Percentiles rank a stretch among this genome's conserved stretches.
These are phyloP conservation scores for Mustela nigripes DNA, from an alignment of 2,113 vertebrate genomes.

Conservation along the genomic window DNA sequence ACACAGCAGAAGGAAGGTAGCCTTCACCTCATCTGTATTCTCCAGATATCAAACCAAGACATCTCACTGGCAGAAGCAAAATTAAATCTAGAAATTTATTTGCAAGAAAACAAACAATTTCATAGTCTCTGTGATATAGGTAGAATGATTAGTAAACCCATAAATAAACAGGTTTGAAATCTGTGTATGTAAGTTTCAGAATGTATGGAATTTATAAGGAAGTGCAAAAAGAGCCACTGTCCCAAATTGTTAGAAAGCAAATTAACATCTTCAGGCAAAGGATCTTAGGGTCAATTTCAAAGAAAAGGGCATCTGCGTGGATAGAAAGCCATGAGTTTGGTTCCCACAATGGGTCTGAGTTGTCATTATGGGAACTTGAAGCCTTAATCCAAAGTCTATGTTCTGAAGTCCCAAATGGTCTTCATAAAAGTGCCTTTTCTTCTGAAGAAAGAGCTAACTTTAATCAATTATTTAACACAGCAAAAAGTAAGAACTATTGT, in stretches of 20 bases:
- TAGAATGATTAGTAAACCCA: neutral
- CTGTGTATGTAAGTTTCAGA: neutral
- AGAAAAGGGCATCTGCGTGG: neutral
- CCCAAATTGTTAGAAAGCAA: constrained; percentile 16
- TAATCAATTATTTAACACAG: neutral
- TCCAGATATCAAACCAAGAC: neutral
- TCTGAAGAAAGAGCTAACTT: neutral
- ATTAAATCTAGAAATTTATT: neutral
- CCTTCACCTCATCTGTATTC: neutral
- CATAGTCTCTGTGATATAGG: neutral
- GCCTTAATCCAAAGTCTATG: neutral
- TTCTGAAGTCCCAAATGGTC: rapidly evolving
- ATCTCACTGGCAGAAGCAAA: neutral
- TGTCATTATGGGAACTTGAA: neutral
- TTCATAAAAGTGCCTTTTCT: neutral
- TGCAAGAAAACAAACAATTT: neutral
- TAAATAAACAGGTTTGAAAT: neutral
- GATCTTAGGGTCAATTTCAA: neutral
- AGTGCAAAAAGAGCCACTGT: neutral
- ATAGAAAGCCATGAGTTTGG: neutral
- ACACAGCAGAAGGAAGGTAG: neutral
- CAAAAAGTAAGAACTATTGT: neutral
- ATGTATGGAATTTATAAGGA: neutral
- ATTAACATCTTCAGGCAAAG: neutral
- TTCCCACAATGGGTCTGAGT: neutral